Evolutionary conservation across 2,888 invertebrate species (phyloP).

Genomic region (Lochmaea capreae): DNA sequence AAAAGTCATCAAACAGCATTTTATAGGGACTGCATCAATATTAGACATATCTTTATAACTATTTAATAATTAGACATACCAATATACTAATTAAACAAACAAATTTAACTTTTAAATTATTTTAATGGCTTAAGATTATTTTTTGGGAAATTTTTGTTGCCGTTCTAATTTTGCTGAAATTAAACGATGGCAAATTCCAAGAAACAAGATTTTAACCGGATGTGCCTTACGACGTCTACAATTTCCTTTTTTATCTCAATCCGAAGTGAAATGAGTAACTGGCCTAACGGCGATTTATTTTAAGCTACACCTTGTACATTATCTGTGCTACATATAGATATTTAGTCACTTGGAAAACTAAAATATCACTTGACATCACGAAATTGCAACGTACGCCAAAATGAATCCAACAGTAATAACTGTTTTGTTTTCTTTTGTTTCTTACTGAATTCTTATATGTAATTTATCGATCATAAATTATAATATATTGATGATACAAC

Average conservation of each 20-base stretch:
- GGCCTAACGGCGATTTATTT: conserved; percentile 20
- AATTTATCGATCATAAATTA: conserved; percentile 3
- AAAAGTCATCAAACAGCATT: too few relatives aligned
- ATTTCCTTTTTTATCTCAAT: not conserved
- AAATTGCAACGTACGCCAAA: not conserved
- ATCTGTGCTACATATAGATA: conserved; percentile 18
- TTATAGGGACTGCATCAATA: too few relatives aligned
- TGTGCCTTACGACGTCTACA: conserved; percentile 3
- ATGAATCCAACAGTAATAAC: not conserved
- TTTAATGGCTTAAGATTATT: too few relatives aligned
- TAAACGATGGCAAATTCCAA: too few relatives aligned
- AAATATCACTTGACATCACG: conserved; percentile 27
- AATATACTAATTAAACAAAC: too few relatives aligned
- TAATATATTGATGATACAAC: conserved; percentile 9
- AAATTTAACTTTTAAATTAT: too few relatives aligned
- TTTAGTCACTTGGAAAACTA: conserved; percentile 27
- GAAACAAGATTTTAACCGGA: not conserved
- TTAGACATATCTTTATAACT: too few relatives aligned
- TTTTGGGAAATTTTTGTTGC: too few relatives aligned
- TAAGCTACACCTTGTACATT: conserved; percentile 28
- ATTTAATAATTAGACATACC: too few relatives aligned
- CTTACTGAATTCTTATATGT: not conserved
- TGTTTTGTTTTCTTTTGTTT: conserved; percentile 1
- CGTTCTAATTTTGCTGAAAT: too few relatives aligned
- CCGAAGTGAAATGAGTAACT: not conserved